These are phyloP conservation scores for Ptilorrhoa leucosticta DNA, from an alignment of 2,113 vertebrate species.

Conservation along the genomic window DNA sequence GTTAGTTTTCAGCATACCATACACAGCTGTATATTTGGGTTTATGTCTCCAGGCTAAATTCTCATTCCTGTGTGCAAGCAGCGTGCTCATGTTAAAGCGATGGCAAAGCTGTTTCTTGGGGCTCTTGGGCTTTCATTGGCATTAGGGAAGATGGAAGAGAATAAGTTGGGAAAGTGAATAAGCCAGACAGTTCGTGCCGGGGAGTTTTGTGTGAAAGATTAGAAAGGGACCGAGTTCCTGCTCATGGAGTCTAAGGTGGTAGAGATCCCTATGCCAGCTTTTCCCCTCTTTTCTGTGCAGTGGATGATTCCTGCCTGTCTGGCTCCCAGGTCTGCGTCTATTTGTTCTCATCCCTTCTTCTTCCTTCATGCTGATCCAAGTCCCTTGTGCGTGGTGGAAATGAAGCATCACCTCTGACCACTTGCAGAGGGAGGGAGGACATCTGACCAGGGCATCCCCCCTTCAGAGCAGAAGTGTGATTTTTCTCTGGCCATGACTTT, in stretches of 20 bases:
- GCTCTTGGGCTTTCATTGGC: background rate
- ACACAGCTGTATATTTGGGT: slow-evolving; percentile 50
- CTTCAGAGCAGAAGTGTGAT: background rate
- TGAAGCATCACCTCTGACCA: background rate
- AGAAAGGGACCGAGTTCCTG: background rate
- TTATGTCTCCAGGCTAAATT: slow-evolving; percentile 50
- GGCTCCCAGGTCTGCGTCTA: background rate
- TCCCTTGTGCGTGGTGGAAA: rapidly evolving
- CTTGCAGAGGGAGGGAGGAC: background rate
- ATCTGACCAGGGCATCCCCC: background rate
- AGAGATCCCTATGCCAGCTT: background rate
- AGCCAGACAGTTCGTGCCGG: background rate
- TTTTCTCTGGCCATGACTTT: background rate
- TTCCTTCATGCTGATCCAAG: background rate
- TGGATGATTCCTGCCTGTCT: background rate
- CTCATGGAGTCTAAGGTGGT: background rate
- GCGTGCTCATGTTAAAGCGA: background rate
- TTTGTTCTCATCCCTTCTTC: background rate
- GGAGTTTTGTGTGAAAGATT: background rate
- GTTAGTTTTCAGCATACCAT: slow-evolving; percentile 35
- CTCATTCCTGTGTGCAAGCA: slow-evolving; percentile 23
- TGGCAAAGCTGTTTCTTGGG: background rate
- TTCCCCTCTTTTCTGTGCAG: background rate
- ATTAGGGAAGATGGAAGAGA: background rate
- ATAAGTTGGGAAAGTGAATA: background rate